A percentile compares a stretch with the other conserved stretches of the same genome.
phyloP scores from a whole-genome alignment of 2,888 invertebrate genomes.

The Drosophila monieri region DNA sequence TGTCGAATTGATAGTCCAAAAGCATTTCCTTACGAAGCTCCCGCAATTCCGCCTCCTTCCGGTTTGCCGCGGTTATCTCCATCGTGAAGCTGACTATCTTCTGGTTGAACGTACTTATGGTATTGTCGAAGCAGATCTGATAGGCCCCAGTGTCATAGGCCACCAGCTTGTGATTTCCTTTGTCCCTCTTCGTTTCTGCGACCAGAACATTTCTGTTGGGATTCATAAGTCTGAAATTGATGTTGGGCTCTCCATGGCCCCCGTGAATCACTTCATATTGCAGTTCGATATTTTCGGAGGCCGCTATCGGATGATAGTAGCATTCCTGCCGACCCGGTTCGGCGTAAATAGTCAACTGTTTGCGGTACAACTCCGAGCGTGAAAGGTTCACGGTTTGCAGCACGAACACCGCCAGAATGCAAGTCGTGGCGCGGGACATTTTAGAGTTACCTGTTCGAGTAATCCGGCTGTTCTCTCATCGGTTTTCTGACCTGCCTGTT shows the following conservation, averaged over 20 bases:
- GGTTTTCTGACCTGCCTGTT: slow-evolving; percentile 32
- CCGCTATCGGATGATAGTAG: slow-evolving; percentile 87
- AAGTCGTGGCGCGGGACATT: slow-evolving; percentile 53
- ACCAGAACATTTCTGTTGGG: slow-evolving; percentile 88
- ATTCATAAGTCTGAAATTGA: slow-evolving; percentile 90
- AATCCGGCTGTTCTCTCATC: slow-evolving; percentile 19
- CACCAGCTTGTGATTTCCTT: slow-evolving; percentile 86
- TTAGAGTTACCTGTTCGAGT: slow-evolving; percentile 17
- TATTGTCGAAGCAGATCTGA: slow-evolving; percentile 94
- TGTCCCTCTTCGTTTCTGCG: slow-evolving; percentile 87
- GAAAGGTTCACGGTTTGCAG: background rate
- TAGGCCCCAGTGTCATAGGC: slow-evolving; percentile 89
- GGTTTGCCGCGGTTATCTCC: slow-evolving; percentile 86
- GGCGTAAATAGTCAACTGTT: slow-evolving; percentile 87
- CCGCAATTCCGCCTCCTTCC: slow-evolving; percentile 84
- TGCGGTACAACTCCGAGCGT: slow-evolving; percentile 11
- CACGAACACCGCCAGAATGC: slow-evolving; percentile 4
- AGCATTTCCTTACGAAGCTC: slow-evolving; percentile 81
- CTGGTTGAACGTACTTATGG: slow-evolving; percentile 90
- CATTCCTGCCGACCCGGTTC: slow-evolving; percentile 90
- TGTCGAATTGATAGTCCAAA: slow-evolving; percentile 86
- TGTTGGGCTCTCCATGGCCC: slow-evolving; percentile 91
- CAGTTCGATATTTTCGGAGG: slow-evolving; percentile 88
- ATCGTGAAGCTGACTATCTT: slow-evolving; percentile 94
- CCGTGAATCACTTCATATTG: slow-evolving; percentile 93